Evolutionary conservation across 2,113 vertebrate species (phyloP).

Genomic region (Pontoporia blainvillei): DNA sequence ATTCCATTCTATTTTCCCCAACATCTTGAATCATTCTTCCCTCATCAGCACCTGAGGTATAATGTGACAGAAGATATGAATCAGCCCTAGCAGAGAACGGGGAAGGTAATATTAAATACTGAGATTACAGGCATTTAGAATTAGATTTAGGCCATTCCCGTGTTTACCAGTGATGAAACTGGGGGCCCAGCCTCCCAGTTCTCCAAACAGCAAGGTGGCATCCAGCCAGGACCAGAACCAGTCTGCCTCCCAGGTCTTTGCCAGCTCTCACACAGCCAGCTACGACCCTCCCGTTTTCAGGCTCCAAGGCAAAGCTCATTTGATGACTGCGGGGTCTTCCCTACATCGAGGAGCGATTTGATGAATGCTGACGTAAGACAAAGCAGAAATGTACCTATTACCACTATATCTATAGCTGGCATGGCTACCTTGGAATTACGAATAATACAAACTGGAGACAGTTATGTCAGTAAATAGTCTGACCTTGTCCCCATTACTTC

Average conservation of each 20-base stretch:
- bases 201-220: not conserved
- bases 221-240: not conserved
- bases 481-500: not conserved
- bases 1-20: not conserved
- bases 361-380: not conserved
- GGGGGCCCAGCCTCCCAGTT: not conserved
- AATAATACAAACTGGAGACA: not conserved
- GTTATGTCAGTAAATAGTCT: not conserved
- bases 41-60: not conserved
- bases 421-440: not conserved
- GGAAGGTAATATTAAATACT: not conserved
- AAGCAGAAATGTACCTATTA: not conserved
- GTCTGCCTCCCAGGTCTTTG: not conserved
- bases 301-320: not conserved
- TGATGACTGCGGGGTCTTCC: not conserved
- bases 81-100: not conserved
- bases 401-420: not conserved
- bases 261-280: not conserved
- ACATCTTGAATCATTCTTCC: not conserved
- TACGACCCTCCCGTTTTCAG: not conserved
- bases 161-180: not conserved
- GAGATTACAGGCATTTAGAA: not conserved
- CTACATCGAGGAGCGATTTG: not conserved
- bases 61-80: not conserved
- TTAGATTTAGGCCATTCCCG: not conserved